Base-by-base conservation (phyloP, 2,113 vertebrate genomes). In the Lophochroa leadbeateri region DNA sequence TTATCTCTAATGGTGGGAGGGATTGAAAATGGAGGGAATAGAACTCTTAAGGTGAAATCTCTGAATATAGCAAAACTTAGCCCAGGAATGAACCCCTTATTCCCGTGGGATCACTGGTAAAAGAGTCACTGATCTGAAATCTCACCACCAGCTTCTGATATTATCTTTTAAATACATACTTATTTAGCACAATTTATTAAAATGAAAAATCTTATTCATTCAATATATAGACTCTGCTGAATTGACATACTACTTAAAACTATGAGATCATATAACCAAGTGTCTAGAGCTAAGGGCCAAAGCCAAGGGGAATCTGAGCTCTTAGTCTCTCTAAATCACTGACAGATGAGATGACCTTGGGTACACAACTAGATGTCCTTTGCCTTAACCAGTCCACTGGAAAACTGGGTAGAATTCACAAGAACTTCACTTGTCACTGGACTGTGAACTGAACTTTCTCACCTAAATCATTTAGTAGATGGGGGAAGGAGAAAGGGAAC, bases 351-450 rank as follows among this genome's bases (percentile, higher is more conserved):
- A 44, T 37, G 70, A 88, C 24, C 18, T 92, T 57, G 57, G 27
- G 13, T 27, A 50, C 12, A 17, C 70, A 90, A 55, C 7, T 65
- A 86, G 69, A 80, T 10, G 46, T 74, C 37, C 82, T 96, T 96
- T 95, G 29, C 50, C 67, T 94, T 88, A 86, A 31, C 13, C 55
- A 89, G 63, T 67, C 41, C 78, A 86, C 61, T 25, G 72, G 68
- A 96, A 91, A 87, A 53, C 39, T 67, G 29, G 33, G 35, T 44
- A 89, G 94, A 96, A 93, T 72, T 71, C 75, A 92, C 41, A 93
- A 35, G 11, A 33, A 76, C 46, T 75, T 94, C 28, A 11, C 7
- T 88, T 65, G 53, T 9, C 16, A 63, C 39, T 39, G 31, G 7
- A 68, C 70, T 78, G 35, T 58, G 47, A 88, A 65, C 12, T 23